Evolutionary conservation across 2,797 vertebrate genomes (phyloP).

Genomic region (Harpagifer antarcticus): DNA sequence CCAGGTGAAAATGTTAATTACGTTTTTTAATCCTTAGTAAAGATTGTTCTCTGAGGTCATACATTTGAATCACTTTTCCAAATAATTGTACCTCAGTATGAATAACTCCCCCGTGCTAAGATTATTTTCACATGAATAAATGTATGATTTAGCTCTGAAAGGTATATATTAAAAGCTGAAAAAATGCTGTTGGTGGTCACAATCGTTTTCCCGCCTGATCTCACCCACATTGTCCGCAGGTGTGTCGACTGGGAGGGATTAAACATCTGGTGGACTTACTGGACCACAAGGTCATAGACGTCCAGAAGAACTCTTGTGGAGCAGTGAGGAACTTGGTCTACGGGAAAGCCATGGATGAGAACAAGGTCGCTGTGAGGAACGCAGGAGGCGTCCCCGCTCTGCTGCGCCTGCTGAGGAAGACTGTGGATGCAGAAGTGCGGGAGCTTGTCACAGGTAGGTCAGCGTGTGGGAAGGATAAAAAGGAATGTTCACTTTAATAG

Average conservation of each 20-base stretch:
- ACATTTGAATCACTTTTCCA: slow-evolving; percentile 46
- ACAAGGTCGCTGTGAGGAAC: slow-evolving; percentile 95
- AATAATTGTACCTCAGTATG: slow-evolving; percentile 43
- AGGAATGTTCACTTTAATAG: neutral
- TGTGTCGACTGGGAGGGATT: slow-evolving; percentile 94
- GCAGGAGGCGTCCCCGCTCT: slow-evolving; percentile 95
- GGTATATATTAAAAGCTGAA: neutral
- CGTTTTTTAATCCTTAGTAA: slow-evolving; percentile 24
- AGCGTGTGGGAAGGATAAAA: neutral
- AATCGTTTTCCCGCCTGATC: slow-evolving; percentile 18
- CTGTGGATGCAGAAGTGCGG: slow-evolving; percentile 92
- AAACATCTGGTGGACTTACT: slow-evolving; percentile 96
- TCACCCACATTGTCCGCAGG: slow-evolving; percentile 78
- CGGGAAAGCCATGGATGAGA: slow-evolving; percentile 95
- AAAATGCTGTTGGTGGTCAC: slow-evolving; percentile 5
- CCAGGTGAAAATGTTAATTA: slow-evolving; percentile 40
- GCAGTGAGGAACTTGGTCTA: slow-evolving; percentile 97
- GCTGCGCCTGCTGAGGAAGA: slow-evolving; percentile 93
- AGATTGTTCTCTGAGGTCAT: slow-evolving; percentile 23
- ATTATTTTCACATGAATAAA: slow-evolving; percentile 57
- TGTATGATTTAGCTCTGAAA: slow-evolving; percentile 25
- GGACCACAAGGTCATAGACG: slow-evolving; percentile 95
- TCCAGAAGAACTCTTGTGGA: slow-evolving; percentile 96
- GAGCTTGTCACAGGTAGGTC: slow-evolving; percentile 95
- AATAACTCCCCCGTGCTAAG: slow-evolving; percentile 32